Conservation (phyloP, 2,113 vertebrate species). For the Labeo rohita region DNA sequence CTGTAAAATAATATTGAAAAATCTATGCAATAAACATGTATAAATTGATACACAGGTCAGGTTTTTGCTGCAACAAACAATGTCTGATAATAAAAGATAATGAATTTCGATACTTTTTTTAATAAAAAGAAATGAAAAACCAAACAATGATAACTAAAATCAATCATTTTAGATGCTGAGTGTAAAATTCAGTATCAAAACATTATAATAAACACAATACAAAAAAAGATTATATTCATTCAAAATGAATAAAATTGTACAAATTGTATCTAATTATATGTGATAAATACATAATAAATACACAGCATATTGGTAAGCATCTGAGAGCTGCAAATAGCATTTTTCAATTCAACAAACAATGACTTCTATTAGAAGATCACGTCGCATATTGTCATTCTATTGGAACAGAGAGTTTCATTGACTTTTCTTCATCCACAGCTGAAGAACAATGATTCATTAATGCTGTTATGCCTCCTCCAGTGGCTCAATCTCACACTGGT, state of each 20-base stretch:
- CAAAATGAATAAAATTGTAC: not conserved
- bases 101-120: not conserved
- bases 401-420: constrained; percentile 42
- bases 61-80: not conserved
- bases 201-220: not conserved
- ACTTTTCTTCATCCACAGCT: constrained; percentile 36
- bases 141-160: not conserved
- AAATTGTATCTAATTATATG: not conserved
- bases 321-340: not conserved
- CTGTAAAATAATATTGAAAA: not conserved
- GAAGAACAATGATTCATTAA: constrained; percentile 51
- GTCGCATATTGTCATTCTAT: constrained; percentile 23
- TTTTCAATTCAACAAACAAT: constrained; percentile 17
- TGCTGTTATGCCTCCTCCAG: constrained; percentile 37
- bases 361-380: constrained; percentile 28
- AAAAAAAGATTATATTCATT: not conserved
- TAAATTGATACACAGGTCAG: not conserved
- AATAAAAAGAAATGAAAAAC: not conserved
- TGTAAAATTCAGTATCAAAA: not conserved
- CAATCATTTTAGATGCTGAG: not conserved
- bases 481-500: constrained; percentile 35
- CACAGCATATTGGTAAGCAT: not conserved
- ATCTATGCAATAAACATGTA: not conserved
- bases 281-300: not conserved
- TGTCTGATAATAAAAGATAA: not conserved